These are phyloP conservation scores for Orchesella flavescens DNA, from an alignment of 2,888 invertebrate genomes.

Conservation along the genomic window DNA sequence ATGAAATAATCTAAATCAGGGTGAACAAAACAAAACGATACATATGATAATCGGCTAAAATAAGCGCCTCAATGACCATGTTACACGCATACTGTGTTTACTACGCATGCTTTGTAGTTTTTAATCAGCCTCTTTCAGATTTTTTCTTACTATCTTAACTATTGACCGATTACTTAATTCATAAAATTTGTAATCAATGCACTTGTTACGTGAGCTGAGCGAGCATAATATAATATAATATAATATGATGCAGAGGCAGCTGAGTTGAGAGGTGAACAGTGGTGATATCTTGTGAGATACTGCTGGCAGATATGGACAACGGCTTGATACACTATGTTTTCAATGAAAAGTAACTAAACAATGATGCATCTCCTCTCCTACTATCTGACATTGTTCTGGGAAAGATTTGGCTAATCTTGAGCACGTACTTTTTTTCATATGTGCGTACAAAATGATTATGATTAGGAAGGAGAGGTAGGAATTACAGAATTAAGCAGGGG, in stretches of 20 bases:
- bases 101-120: background rate
- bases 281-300: constrained; percentile 46
- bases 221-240: too few species aligned
- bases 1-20: constrained; percentile 47
- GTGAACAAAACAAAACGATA: constrained; percentile 36
- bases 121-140: constrained; percentile 48
- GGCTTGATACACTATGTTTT: constrained; percentile 6
- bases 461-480: background rate
- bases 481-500: too few species aligned
- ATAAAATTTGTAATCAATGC: constrained; percentile 51
- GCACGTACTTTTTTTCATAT: background rate
- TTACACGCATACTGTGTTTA: too few species aligned
- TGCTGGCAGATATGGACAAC: constrained; percentile 13
- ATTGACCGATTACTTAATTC: constrained; percentile 53
- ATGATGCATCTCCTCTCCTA: background rate
- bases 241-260: background rate
- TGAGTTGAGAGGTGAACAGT: constrained; percentile 22
- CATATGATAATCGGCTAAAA: constrained; percentile 29
- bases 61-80: background rate
- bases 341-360: constrained; percentile 22
- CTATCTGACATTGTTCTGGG: constrained; percentile 35
- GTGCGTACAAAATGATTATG: background rate
- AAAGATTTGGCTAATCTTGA: constrained; percentile 30
- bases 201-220: constrained; percentile 27
- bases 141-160: constrained; percentile 60